Conservation (phyloP, 2,888 invertebrate genomes). For the Phortica okadai region DNA sequence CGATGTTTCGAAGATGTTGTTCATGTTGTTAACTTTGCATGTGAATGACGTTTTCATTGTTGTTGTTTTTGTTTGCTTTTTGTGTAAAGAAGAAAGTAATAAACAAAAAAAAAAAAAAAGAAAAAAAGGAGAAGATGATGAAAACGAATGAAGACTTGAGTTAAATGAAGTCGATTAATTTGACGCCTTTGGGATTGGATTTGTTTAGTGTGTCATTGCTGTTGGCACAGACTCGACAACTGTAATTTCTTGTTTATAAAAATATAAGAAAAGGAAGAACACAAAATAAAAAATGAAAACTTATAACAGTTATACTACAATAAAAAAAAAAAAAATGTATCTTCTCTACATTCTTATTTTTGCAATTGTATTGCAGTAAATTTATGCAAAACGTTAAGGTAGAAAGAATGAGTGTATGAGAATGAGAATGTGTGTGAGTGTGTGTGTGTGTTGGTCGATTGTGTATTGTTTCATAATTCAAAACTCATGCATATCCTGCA, state of each 20-base stretch:
- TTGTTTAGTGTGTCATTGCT: no score
- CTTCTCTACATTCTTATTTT: no score
- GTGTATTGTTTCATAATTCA: slow-evolving; percentile 25
- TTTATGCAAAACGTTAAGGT: no score
- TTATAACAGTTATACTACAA: no score
- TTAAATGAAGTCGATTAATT: slow-evolving; percentile 69
- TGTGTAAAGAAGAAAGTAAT: neutral
- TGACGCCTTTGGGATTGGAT: slow-evolving; percentile 55
- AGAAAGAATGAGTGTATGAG: no score
- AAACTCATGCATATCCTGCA: slow-evolving; percentile 61
- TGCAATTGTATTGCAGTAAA: slow-evolving; percentile 11
- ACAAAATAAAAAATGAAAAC: no score
- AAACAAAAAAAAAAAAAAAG: slow-evolving; percentile 8
- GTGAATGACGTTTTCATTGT: neutral
- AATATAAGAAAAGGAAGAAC: no score
- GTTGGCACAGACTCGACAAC: no score
- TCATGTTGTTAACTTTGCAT: neutral
- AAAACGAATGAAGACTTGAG: slow-evolving; percentile 27
- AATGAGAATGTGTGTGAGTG: slow-evolving; percentile 15
- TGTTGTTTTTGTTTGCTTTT: neutral
- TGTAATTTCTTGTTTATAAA: no score
- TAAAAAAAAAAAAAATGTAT: no score
- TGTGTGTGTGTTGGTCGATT: slow-evolving; percentile 37
- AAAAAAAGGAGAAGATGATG: slow-evolving; percentile 5
- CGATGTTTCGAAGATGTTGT: no score